Evolutionary conservation across 2,888 invertebrate species (phyloP), one percentile per base, ranked within the genome.

Genomic region (Amphipyra tragopoginis): DNA sequence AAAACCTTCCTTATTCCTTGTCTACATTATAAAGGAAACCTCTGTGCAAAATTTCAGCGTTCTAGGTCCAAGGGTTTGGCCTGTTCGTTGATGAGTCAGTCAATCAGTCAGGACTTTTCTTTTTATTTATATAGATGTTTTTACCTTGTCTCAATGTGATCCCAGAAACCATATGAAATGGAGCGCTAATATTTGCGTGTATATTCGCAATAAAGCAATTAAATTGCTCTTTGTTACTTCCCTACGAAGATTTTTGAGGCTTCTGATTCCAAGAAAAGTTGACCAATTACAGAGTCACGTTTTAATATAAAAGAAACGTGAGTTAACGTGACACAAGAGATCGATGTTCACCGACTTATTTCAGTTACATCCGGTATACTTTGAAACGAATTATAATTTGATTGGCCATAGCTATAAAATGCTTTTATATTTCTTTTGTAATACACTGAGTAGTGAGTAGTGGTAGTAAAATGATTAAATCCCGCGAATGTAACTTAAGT

Each of bases 311-410:
- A 44, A 49, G 14, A 14, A 60, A 15, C 29, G 42, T 43, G 4
- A 26, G n/a, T 9, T 11, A 29, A 33, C 13, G 2, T 11, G 29
- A 21, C 14, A 56, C 14, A 13, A 66, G 34, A 44, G 13, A 21
- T 67, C 58, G 39, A 40, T 49, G 60, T 39, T 59, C 42, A 45
- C n/a, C 7, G 48, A 52, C 29, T 58, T 45, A 58, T 74, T 74
- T 50, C 15, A 40, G 51, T 33, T 14, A 36, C 34, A 60, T 49
- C 67, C 34, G 38, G 11, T 47, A n/a, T 47, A 61, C 42, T 47
- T 45, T 54, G 29, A 29, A 29, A 29, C 29, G 29, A 29, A 29
- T 29, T 0, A 29, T 4, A 29, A 29, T 29, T 5, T 7, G 29
- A 29, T 29, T 29, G 29, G 29, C 5, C 29, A 29, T 21, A 21